These are phyloP conservation scores for Macroglossus sobrinus DNA, from an alignment of 2,113 vertebrate genomes.

Conservation along the genomic window DNA sequence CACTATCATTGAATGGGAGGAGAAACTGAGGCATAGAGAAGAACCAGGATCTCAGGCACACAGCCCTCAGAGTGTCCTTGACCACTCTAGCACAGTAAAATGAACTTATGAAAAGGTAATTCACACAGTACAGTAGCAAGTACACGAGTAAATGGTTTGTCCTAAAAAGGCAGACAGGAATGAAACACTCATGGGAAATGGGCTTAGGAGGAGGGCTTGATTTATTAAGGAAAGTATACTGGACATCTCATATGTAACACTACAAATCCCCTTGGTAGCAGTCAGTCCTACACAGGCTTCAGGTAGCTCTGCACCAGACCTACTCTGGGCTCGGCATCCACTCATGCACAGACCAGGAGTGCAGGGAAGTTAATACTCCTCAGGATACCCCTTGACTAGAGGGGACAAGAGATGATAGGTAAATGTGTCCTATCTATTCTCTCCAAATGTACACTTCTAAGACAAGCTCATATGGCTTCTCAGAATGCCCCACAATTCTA, in stretches of 20 bases:
- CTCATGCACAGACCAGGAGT: neutral
- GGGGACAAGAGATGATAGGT: neutral
- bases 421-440: neutral
- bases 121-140: neutral
- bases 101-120: neutral
- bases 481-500: neutral
- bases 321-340: neutral
- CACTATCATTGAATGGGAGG: neutral
- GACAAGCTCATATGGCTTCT: neutral
- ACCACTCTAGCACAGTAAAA: neutral
- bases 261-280: neutral
- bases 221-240: neutral
- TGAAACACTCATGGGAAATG: neutral
- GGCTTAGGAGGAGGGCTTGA: neutral
- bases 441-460: neutral
- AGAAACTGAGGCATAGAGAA: neutral
- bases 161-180: neutral
- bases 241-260: neutral
- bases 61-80: neutral
- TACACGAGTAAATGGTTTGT: neutral
- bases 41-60: neutral
- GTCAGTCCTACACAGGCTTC: neutral
- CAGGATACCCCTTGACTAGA: neutral
- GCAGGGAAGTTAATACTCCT: neutral
- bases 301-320: accelerated